Conservation (phyloP, 2,113 vertebrate species). For the Tylochromis polylepis region DNA sequence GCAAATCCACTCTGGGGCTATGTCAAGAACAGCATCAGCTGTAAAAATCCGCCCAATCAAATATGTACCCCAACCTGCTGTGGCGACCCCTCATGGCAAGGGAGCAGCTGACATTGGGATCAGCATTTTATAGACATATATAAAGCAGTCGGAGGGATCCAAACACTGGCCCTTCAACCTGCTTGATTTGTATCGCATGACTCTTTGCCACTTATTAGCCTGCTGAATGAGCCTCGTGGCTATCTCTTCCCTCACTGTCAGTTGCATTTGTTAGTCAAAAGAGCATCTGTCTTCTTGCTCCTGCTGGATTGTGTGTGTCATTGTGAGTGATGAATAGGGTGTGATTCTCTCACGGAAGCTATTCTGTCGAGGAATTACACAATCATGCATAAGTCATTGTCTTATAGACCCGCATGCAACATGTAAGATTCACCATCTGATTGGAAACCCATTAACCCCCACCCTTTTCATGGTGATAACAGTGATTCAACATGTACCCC, state of each 20-base stretch:
- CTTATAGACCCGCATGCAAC: background rate
- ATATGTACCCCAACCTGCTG: background rate
- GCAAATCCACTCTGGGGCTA: background rate
- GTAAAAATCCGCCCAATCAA: background rate
- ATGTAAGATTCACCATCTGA: background rate
- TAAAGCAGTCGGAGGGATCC: background rate
- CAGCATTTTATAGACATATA: background rate
- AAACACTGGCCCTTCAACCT: background rate
- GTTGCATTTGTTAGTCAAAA: constrained; percentile 56
- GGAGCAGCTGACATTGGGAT: background rate
- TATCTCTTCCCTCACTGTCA: background rate
- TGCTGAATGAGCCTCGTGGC: background rate
- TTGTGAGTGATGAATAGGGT: background rate
- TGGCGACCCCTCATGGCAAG: background rate
- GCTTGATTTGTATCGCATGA: background rate
- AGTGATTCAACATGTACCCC: background rate
- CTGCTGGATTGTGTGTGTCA: background rate
- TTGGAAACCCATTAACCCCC: background rate
- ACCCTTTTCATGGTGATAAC: background rate
- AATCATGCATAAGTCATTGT: background rate
- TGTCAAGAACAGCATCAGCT: background rate
- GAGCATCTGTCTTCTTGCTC: background rate
- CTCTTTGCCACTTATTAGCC: background rate
- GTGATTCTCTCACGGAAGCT: background rate
- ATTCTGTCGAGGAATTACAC: background rate